Evolutionary conservation across 2,797 vertebrate species (phyloP).

Genomic region (Paguma larvata): DNA sequence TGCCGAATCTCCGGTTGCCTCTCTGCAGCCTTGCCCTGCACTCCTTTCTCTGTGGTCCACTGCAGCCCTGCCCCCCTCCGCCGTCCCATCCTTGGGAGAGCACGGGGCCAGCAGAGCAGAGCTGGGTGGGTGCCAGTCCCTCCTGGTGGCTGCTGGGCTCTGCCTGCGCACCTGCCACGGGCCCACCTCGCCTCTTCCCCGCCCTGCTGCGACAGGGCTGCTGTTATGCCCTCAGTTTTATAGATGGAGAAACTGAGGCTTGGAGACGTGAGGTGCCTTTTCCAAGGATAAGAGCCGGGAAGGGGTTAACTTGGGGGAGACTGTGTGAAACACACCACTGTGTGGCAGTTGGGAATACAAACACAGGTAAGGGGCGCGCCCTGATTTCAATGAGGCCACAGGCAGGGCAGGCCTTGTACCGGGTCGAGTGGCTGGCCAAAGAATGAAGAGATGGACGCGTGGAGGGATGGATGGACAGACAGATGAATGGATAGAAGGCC

Average conservation of each 20-base stretch:
- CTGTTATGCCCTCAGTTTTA: background rate
- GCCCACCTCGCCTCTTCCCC: background rate
- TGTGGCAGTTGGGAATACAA: background rate
- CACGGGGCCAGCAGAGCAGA: background rate
- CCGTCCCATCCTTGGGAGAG: accelerated
- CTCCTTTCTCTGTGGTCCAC: accelerated
- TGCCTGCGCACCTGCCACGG: accelerated
- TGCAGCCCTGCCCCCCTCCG: no score
- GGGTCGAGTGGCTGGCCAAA: background rate
- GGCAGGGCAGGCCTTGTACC: background rate
- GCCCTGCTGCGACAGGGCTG: no score
- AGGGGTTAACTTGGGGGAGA: background rate
- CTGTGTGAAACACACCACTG: accelerated
- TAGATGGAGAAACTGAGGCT: background rate
- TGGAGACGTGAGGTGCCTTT: no score
- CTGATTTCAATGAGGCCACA: background rate
- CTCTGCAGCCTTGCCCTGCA: background rate
- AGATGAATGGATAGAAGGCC: background rate
- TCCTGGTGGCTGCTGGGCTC: accelerated
- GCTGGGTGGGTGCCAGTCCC: background rate
- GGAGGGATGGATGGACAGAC: background rate
- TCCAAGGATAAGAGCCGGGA: background rate
- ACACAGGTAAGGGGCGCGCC: background rate
- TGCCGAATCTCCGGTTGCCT: accelerated
- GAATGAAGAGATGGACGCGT: no score